Base-by-base conservation (phyloP, 2,888 invertebrate genomes). In the Cerceris ruficornis region DNA sequence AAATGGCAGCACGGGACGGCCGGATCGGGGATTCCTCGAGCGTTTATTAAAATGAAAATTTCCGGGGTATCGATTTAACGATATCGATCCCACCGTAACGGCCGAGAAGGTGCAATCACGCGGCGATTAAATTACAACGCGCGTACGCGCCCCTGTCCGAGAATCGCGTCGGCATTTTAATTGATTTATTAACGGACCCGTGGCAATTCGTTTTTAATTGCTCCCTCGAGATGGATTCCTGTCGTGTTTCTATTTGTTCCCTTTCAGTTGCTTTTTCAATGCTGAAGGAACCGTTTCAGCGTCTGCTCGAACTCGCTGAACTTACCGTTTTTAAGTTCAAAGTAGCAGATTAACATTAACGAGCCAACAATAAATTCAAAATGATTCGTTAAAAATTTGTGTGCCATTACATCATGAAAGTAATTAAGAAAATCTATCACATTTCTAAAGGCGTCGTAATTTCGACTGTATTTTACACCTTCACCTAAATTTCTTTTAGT, bases 141-240 rank as follows among this genome's bases (percentile, higher is more conserved):
- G 49, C n/a, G 43, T n/a, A 11, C 55, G 54, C 43, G 42, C 9
- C 43, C 14, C 17, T 39, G 14, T 59, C 46, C 55, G 9, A 52
- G 42, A 67, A 17, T 13, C 46, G 42, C 8, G 13, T 6, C 9
- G 58, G 62, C 58, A 59, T 74, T 77, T 77, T 65, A 75, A 75
- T 77, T 66, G 65, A 75, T 77, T 75, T 69, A 77, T 69, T 58
- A 61, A 41, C 17, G 41, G 9, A 41, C 52, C 13, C 54, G 52
- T 73, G 57, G 52, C 58, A 75, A 75, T 70, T 70, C 62, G 61
- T 68, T 70, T 73, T 71, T 73, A 75, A 79, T 66, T 65, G 54
- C 8, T 55, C 73, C 28, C 28, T 28, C 28, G 28, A 28, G 28
- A 28, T 28, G 28, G 28, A 46, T 11, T 46, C 5, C 46, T 46